Conservation (phyloP, 1,140 invertebrate species). For the Papilio polytes region DNA sequence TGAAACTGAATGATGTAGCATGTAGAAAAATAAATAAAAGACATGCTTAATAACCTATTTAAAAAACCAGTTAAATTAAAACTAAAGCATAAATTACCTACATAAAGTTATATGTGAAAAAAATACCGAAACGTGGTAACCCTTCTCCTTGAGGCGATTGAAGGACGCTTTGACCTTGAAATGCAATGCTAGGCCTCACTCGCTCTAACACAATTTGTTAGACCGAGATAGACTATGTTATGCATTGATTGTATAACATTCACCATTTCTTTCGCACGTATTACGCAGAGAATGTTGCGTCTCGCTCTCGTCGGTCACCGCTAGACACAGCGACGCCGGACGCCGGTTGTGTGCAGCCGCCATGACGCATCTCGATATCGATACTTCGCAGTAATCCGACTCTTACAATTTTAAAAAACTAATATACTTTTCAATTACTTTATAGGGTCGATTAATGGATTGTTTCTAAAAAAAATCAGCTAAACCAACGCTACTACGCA, state of each 20-base stretch:
- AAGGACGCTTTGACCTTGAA: constrained; percentile 46
- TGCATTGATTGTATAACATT: constrained; percentile 22
- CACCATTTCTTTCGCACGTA: constrained; percentile 40
- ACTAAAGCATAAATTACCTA: too few relatives aligned
- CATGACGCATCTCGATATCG: background rate
- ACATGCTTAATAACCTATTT: background rate
- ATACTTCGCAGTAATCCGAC: constrained; percentile 5
- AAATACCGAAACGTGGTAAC: background rate
- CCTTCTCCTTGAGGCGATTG: constrained; percentile 39
- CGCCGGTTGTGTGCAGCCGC: background rate
- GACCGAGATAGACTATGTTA: constrained; percentile 31
- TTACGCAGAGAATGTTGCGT: constrained; percentile 27
- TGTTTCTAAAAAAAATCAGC: too few relatives aligned
- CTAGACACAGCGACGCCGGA: constrained; percentile 56
- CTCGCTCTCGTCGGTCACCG: constrained; percentile 40
- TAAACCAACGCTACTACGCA: too few relatives aligned
- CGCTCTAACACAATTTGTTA: background rate
- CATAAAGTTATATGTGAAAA: background rate
- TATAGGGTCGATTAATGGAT: too few relatives aligned
- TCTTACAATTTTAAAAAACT: background rate
- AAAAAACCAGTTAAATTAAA: background rate
- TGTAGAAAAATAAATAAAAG: background rate
- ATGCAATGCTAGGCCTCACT: constrained; percentile 4
- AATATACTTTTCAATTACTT: too few relatives aligned
- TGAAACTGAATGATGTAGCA: too few relatives aligned